These are phyloP conservation scores for Prietella phreatophila DNA, from an alignment of 2,113 vertebrate species.

Conservation along the genomic window DNA sequence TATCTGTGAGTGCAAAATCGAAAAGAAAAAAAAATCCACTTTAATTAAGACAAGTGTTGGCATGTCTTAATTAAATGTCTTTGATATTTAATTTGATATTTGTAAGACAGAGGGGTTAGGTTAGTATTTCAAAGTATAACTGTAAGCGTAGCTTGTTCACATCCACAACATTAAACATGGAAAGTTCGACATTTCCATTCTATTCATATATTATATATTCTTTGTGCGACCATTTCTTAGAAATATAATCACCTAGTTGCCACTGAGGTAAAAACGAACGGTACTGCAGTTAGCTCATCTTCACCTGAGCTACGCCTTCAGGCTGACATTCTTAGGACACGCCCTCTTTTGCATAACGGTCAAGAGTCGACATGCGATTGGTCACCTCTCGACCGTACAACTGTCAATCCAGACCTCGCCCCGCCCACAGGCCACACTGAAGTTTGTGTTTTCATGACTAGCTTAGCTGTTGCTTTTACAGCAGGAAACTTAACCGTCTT, in stretches of 20 bases:
- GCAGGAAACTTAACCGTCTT: constrained; percentile 56
- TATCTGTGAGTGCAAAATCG: no score
- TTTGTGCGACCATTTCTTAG: no score
- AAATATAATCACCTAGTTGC: background rate
- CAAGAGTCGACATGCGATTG: constrained; percentile 24
- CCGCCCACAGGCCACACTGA: constrained; percentile 53
- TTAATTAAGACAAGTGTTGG: background rate
- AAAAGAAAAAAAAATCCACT: background rate
- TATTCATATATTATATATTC: no score
- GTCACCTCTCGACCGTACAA: background rate
- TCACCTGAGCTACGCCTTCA: background rate
- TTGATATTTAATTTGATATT: background rate
- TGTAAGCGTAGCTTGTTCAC: background rate
- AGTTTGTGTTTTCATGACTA: constrained; percentile 67
- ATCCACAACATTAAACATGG: background rate
- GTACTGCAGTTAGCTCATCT: background rate
- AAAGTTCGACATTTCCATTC: background rate
- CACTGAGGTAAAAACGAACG: background rate
- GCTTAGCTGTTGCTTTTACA: constrained; percentile 56
- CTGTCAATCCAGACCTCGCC: constrained; percentile 32
- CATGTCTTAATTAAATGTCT: no score
- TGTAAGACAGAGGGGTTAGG: background rate
- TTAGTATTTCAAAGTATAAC: background rate
- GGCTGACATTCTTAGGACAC: constrained; percentile 10
- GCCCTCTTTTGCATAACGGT: constrained; percentile 23